Base-by-base conservation (phyloP, 2,797 vertebrate genomes). In the Lophius americanus region DNA sequence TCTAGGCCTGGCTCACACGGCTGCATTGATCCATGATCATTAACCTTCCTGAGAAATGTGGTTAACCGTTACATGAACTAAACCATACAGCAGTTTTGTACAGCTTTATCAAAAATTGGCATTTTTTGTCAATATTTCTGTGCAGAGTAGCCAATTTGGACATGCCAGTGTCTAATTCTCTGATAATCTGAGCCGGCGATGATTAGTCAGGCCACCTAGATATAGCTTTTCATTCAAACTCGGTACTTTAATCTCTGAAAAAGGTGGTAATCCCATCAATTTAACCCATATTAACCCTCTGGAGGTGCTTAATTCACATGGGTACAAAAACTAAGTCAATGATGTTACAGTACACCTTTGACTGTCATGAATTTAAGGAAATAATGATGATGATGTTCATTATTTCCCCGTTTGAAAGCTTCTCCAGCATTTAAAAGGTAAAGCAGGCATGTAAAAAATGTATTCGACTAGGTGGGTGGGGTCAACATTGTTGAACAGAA, bases 1-100 rank as follows among this genome's bases (percentile, higher is more conserved):
- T 65, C 60, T 46, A 81, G 90, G 90, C 90, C 90, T 88, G 68
- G 59, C 63, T 79, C 64, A 33, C 72, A 67, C 63, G 53, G 3
- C 50, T 44, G 58, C 53, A 68, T 43, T 56, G 44, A 73, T 43
- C 51, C 46, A 66, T 41, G 55, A 41, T 44, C 33, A 69, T 35
- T 2, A 44, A 51, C 50, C 0, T 57, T 14, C 8, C 13, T 3
- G 8, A 32, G 58, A 13, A 4, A 2, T 7, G 11, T 32, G 10
- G 5, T 46, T 42, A 6, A 4, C 9, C 13, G 0, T 7, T 3
- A 3, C 5, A n/a, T 4, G 49, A n/a, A 5, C 13, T 4, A 1
- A 48, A 47, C 4, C 0, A 58, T 0, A 37, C 6, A 8, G 1
- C 1, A 41, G 10, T 10, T 12, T 7, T 4, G 4, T 4, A 7